Conservation (phyloP, 2,888 invertebrate genomes). For the Gerris lacustris region DNA sequence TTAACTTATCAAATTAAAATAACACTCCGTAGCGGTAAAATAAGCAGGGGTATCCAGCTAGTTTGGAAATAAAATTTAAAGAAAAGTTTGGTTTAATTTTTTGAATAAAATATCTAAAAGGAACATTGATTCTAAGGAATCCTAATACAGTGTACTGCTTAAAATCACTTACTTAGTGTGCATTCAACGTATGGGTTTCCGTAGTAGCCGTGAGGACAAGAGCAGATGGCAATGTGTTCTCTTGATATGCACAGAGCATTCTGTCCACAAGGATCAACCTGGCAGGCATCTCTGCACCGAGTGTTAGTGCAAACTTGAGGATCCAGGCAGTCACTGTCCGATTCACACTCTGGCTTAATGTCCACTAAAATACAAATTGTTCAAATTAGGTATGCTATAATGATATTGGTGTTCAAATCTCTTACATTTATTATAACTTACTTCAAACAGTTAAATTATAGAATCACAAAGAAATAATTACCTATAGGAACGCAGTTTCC, state of each 20-base stretch:
- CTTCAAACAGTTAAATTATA: too few species aligned
- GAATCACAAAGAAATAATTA: conserved; percentile 27
- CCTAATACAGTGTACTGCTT: too few species aligned
- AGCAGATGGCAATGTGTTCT: conserved; percentile 64
- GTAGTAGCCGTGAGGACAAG: conserved; percentile 61
- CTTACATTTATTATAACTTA: too few species aligned
- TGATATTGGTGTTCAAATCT: too few species aligned
- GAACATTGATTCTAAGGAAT: too few species aligned
- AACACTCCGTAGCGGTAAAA: too few species aligned
- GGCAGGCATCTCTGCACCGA: conserved; percentile 66
- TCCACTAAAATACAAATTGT: not conserved
- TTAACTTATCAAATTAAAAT: too few species aligned
- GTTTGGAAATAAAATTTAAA: too few species aligned
- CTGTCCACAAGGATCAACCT: conserved; percentile 62
- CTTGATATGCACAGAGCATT: conserved; percentile 68
- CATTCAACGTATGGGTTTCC: conserved; percentile 73
- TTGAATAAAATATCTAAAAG: too few species aligned
- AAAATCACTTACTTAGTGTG: conserved; percentile 41
- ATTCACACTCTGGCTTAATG: conserved; percentile 47
- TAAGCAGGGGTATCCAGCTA: too few species aligned
- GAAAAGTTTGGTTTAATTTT: too few species aligned
- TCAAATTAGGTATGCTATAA: too few species aligned
- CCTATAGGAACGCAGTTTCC: conserved; percentile 54
- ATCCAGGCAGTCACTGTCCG: conserved; percentile 61
- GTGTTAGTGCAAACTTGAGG: conserved; percentile 63